Evolutionary conservation across 1,140 invertebrate genomes (phyloP).

Genomic region (Aphelinus atriplicis): DNA sequence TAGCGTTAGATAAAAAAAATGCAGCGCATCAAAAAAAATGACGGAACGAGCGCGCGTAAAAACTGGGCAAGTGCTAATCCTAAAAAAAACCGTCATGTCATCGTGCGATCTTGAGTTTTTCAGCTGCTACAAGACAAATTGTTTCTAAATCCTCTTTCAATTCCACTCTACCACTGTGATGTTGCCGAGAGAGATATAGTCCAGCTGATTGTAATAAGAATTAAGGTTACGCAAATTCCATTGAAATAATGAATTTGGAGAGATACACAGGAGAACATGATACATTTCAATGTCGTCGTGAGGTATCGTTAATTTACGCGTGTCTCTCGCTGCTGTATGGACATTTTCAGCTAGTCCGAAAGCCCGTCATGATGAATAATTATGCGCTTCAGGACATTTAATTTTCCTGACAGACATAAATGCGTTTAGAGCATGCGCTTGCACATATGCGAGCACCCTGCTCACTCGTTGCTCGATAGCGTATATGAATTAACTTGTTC

Average conservation of each 20-base stretch:
- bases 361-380: constrained; percentile 53
- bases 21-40: not conserved
- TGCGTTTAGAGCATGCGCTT: constrained; percentile 4
- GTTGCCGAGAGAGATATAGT: no score
- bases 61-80: constrained; percentile 1
- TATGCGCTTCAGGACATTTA: constrained; percentile 34
- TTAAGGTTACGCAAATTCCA: no score
- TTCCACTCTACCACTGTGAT: no score
- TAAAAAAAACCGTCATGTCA: constrained; percentile 14
- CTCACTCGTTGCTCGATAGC: constrained; percentile 6
- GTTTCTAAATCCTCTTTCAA: not conserved
- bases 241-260: no score
- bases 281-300: not conserved
- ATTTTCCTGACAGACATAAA: constrained; percentile 33
- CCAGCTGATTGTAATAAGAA: no score
- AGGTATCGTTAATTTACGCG: constrained; percentile 14
- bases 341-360: constrained; percentile 19
- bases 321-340: constrained; percentile 10
- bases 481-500: constrained; percentile 18
- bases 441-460: not conserved
- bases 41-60: constrained; percentile 21
- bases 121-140: constrained; percentile 15
- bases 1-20: constrained; percentile 18
- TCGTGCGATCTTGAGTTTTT: not conserved
- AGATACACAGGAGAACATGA: not conserved